A percentile compares a stretch with the other conserved stretches of the same genome.
Evolutionary conservation across 2,113 vertebrate species (phyloP).

Genomic region (Phrynosoma blainvillii): DNA sequence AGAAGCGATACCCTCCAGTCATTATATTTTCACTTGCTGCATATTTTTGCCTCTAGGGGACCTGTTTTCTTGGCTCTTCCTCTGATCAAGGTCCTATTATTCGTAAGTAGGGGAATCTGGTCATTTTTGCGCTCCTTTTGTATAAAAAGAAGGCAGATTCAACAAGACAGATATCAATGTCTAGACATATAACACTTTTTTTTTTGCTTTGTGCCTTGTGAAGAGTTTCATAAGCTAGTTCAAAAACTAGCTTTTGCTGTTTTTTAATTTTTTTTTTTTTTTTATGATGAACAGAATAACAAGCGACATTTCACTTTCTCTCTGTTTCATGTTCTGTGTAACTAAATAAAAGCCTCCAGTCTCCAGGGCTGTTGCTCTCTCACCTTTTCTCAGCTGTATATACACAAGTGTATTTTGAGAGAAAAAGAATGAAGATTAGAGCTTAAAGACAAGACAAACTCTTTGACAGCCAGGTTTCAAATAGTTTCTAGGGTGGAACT

Average conservation of each 20-base stretch:
- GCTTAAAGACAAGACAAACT: constrained; percentile 56
- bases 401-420: constrained; percentile 16
- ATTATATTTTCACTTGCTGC: neutral
- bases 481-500: constrained; percentile 33
- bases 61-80: neutral
- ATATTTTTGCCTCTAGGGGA: neutral
- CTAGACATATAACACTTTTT: neutral
- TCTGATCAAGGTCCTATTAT: neutral
- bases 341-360: constrained; percentile 20
- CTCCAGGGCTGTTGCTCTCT: constrained; percentile 25
- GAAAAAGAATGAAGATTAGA: constrained; percentile 46
- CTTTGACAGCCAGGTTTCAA: constrained; percentile 55
- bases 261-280: constrained; percentile 1
- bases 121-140: neutral
- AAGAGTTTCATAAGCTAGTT: constrained; percentile 3
- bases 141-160: neutral
- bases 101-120: neutral
- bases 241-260: constrained; percentile 4
- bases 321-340: neutral
- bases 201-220: neutral
- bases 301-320: constrained; percentile 22
- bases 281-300: constrained; percentile 17
- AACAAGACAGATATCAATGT: neutral
- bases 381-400: constrained; percentile 8
- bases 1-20: neutral